Evolutionary conservation across 2,888 invertebrate species (phyloP), one percentile per base, ranked within the genome.

Genomic region (Nymphalis urticae): DNA sequence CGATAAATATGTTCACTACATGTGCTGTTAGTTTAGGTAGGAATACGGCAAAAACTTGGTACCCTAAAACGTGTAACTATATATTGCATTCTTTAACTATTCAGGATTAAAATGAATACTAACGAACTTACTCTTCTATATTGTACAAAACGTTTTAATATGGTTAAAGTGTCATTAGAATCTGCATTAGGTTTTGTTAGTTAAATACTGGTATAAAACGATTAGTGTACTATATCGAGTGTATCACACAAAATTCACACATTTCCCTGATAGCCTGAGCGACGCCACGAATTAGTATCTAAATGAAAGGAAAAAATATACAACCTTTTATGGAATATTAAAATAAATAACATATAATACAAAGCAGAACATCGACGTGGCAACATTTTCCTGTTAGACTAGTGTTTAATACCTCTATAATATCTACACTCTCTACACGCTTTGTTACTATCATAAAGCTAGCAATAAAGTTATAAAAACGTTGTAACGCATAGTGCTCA

Each of bases 331-430:
- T 76, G 83, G 85, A 85, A 87, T 86, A 87, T 86, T 89, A 86
- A 87, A 90, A 90, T 90, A 90, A 89, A 89, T 90, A 90, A 89
- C 89, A 84, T 89, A 90, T 89, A 85, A 84, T 90, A 91, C 89
- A 91, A 90, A 90, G 89, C 89, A 87, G 87, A 88, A 90, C 85
- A 88, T 88, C 85, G 89, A 88, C 87, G 90, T 88, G 90, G 90
- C 91, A 90, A 90, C 88, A 89, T 87, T 87, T 90, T 88, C 85
- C 85, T 86, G 89, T 88, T 85, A 88, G 92, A 92, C 92, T 92
- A 92, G 92, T 87, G 82, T 82, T 88, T 88, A 86, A 85, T 87
- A 89, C 87, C 86, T 86, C 88, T 87, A 87, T 88, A 86, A 86
- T 89, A 86, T 87, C 89, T 88, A 89, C 84, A 86, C 78, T 79